Evolutionary conservation across 1,140 invertebrate species (phyloP).

Genomic region (Listronotus bonariensis): DNA sequence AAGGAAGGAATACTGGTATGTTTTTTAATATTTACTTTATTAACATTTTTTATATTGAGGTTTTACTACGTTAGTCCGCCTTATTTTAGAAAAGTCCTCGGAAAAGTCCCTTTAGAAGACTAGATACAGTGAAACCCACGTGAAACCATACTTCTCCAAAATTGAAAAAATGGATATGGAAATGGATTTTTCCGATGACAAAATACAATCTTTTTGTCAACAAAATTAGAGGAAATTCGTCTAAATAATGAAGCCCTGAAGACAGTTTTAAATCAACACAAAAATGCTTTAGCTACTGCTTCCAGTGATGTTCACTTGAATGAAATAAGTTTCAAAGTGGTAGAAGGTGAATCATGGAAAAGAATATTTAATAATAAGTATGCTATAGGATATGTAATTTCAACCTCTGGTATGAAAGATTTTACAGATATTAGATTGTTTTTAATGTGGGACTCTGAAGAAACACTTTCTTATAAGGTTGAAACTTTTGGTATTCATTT

Average conservation of each 20-base stretch:
- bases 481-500: not conserved
- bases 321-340: not conserved
- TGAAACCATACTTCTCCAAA: no score
- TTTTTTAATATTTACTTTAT: no score
- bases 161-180: slow-evolving; percentile 7
- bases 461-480: not conserved
- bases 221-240: slow-evolving; percentile 14
- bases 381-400: slow-evolving; percentile 3
- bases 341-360: slow-evolving; percentile 1
- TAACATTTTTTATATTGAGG: no score
- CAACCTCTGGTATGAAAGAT: not conserved
- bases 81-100: no score
- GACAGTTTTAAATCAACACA: slow-evolving; percentile 1
- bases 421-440: not conserved
- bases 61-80: no score
- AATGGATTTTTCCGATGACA: slow-evolving; percentile 2
- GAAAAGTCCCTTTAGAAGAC: no score
- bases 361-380: slow-evolving; percentile 8
- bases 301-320: not conserved
- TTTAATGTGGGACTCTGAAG: slow-evolving; percentile 1
- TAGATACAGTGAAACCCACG: no score
- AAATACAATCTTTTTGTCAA: slow-evolving; percentile 14
- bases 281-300: not conserved
- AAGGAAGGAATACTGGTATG: no score
- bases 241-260: not conserved